phyloP scores from a whole-genome alignment of 2,113 vertebrate species.

The Nicator chloris region DNA sequence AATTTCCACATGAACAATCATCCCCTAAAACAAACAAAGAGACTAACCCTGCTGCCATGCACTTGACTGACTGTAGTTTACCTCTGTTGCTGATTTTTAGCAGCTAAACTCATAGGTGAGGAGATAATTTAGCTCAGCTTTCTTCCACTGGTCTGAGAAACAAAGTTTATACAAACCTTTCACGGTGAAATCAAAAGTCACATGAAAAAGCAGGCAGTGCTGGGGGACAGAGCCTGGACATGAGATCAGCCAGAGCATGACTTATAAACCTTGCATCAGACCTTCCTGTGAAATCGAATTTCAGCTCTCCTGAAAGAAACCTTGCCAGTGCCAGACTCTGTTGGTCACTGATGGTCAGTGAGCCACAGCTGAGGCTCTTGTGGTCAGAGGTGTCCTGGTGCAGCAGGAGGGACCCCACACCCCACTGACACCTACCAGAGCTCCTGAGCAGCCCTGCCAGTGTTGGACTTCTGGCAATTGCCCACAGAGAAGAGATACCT shows the following conservation, averaged over 20 bases:
- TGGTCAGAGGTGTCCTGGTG: not conserved
- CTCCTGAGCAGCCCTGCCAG: not conserved
- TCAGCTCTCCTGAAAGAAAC: not conserved
- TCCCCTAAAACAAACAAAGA: not conserved
- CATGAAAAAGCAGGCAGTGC: not conserved
- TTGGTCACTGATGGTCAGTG: not conserved
- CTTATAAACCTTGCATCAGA: not conserved
- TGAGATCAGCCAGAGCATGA: not conserved
- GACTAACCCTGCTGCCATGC: not conserved
- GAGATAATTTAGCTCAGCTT: not conserved
- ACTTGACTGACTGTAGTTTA: not conserved
- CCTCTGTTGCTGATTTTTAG: not conserved
- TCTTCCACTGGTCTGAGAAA: not conserved
- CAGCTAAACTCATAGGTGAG: not conserved
- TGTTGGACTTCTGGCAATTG: rapidly evolving
- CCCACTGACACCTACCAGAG: not conserved
- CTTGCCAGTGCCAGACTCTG: not conserved
- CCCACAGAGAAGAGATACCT: not conserved
- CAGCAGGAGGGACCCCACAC: not conserved
- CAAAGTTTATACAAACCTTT: not conserved
- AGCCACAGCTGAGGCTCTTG: not conserved
- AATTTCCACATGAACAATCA: not conserved
- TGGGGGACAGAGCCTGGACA: not conserved
- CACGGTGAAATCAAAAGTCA: not conserved
- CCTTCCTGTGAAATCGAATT: not conserved